These are phyloP conservation scores for Papilio xuthus DNA, from an alignment of 1,140 invertebrate genomes.

Conservation along the genomic window DNA sequence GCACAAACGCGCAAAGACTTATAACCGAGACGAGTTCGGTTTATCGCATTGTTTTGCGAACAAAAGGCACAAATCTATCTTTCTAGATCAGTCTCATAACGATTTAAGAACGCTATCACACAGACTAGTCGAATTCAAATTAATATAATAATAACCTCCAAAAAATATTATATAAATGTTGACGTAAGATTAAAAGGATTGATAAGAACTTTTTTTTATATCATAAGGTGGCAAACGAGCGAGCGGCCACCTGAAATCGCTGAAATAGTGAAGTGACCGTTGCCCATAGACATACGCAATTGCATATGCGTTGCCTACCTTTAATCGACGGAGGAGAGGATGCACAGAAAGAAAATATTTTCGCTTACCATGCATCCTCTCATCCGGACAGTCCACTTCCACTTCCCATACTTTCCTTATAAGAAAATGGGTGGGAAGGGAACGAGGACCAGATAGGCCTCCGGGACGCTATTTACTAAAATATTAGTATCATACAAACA, in stretches of 20 bases:
- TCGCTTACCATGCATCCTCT: too few relatives aligned
- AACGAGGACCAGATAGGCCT: too few relatives aligned
- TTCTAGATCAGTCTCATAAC: not conserved
- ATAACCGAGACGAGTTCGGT: not conserved
- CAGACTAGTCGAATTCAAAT: slow-evolving; percentile 15
- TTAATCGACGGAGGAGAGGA: too few relatives aligned
- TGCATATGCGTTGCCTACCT: too few relatives aligned
- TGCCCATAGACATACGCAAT: too few relatives aligned
- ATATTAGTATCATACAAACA: not conserved
- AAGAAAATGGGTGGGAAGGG: too few relatives aligned
- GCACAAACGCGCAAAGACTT: slow-evolving; percentile 16
- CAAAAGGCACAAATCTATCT: slow-evolving; percentile 22
- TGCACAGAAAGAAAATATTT: too few relatives aligned
- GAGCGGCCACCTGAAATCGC: too few relatives aligned
- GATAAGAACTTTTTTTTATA: not conserved
- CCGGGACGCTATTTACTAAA: slow-evolving; percentile 3
- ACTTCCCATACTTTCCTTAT: too few relatives aligned
- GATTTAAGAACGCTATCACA: slow-evolving; percentile 28
- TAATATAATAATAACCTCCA: slow-evolving; percentile 18
- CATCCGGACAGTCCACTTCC: too few relatives aligned
- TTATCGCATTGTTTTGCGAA: slow-evolving; percentile 22
- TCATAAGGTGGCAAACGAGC: too few relatives aligned
- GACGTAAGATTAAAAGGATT: not conserved
- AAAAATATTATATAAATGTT: not conserved
- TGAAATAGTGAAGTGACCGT: too few relatives aligned